Conservation (phyloP, 2,113 vertebrate genomes). For the Cyprinodon variegatus region DNA sequence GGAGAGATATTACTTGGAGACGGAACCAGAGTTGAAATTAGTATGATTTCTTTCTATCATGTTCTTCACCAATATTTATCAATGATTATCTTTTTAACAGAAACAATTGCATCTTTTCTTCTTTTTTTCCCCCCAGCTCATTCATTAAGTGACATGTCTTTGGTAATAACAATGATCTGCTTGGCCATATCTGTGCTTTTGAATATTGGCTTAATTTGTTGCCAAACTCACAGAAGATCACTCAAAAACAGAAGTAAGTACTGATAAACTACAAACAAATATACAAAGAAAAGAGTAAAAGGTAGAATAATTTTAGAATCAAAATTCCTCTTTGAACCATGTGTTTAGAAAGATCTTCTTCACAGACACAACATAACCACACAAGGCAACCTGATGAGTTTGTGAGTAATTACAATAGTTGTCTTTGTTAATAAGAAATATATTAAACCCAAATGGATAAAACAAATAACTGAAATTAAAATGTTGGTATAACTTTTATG, state of each 20-base stretch:
- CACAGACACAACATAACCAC: not conserved
- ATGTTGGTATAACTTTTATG: not conserved
- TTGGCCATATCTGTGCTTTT: not conserved
- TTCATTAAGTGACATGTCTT: not conserved
- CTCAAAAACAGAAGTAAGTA: not conserved
- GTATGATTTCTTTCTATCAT: not conserved
- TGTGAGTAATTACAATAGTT: not conserved
- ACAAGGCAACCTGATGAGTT: not conserved
- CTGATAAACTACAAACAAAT: not conserved
- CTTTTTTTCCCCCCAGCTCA: rapidly evolving
- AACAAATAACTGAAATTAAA: not conserved
- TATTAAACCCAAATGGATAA: not conserved
- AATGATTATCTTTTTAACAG: not conserved
- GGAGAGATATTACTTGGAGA: conserved; percentile 30
- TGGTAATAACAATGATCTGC: not conserved
- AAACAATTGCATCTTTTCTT: not conserved
- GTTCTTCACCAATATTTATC: not conserved
- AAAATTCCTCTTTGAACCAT: not conserved
- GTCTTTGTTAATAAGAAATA: not conserved
- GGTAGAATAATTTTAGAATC: no score
- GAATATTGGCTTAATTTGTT: conserved; percentile 23
- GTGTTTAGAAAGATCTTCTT: not conserved
- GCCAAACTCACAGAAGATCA: rapidly evolving
- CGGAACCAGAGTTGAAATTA: not conserved
- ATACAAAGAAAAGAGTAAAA: not conserved